Base-by-base conservation (phyloP, 2,888 invertebrate species). In the Microctonus brassicae region DNA sequence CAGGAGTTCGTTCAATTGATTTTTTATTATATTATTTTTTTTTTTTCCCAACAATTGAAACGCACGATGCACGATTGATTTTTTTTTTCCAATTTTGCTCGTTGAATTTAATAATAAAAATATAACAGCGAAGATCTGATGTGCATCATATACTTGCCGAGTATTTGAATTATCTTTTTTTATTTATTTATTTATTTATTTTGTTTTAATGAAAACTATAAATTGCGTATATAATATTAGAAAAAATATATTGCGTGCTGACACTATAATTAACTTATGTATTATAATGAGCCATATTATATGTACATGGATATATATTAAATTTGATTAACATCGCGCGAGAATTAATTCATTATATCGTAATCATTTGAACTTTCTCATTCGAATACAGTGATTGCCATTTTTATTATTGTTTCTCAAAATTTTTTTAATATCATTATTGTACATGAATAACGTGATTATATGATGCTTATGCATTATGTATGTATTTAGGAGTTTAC, bases 1-100 rank as follows among this genome's bases (percentile, higher is more conserved):
- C n/a, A 52, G 24, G 62, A 62, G 73, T 64, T 67, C 58, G 67
- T 73, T 75, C 69, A 72, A 72, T 72, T 72, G 69, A 70, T 64
- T 64, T 39, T 39, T 39, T 39, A n/a, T 64, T 53, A n/a, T n/a
- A n/a, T n/a, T n/a, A n/a, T n/a, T n/a, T n/a, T n/a, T n/a, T n/a
- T n/a, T n/a, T n/a, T n/a, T n/a, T n/a, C n/a, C n/a, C n/a, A 42
- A 13, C 62, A 60, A 69, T 55, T 66, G 64, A 65, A 53, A 55
- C 57, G 26, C 57, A 53, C 61, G 55, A 26, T 9, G 52, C 57
- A 58, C 34, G 64, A 60, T 66, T 42, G 53, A 57, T 39, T 39
- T 39, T 39, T n/a, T n/a, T 39, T 7, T n/a, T 33, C 33, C 6
- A 33, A 33, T 6, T 6, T 39, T 39, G 4, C 6, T 47, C 1